Conservation (phyloP, 2,797 vertebrate genomes). For the Diglossa cyanea region DNA sequence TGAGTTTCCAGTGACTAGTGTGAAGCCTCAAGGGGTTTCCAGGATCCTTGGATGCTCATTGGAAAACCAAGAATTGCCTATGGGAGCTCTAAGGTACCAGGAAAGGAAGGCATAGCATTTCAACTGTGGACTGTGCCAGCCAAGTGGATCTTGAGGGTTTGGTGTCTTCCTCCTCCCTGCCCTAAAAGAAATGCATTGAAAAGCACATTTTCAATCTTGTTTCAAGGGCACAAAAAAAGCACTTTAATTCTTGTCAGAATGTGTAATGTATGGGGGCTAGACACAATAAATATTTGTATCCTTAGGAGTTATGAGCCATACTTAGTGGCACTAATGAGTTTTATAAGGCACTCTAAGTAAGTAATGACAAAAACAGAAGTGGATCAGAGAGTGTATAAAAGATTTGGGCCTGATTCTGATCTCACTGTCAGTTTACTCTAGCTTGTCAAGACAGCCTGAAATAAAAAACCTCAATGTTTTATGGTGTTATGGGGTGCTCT, state of each 20-base stretch:
- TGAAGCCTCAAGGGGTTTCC: neutral
- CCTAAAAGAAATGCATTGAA: neutral
- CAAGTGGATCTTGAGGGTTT: neutral
- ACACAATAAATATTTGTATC: neutral
- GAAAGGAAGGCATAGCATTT: neutral
- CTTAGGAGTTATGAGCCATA: neutral
- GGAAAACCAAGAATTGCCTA: neutral
- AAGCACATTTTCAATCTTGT: neutral
- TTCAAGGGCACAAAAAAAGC: neutral
- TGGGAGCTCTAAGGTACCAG: neutral
- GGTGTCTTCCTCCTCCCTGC: neutral
- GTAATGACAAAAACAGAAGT: neutral
- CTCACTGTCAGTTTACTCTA: neutral
- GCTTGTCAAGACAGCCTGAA: neutral
- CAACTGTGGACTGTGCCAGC: accelerated
- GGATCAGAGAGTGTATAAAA: neutral
- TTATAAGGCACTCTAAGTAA: neutral
- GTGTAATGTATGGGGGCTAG: neutral
- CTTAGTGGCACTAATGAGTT: neutral
- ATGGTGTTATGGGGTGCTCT: neutral
- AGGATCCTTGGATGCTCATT: accelerated
- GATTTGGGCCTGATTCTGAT: neutral
- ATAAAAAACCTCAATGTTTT: neutral
- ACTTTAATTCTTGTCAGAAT: neutral
- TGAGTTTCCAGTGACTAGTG: neutral